Percentiles rank a stretch among this genome's conserved stretches.
Conservation (phyloP, 2,888 invertebrate species). For the Cephus nigrinus region DNA sequence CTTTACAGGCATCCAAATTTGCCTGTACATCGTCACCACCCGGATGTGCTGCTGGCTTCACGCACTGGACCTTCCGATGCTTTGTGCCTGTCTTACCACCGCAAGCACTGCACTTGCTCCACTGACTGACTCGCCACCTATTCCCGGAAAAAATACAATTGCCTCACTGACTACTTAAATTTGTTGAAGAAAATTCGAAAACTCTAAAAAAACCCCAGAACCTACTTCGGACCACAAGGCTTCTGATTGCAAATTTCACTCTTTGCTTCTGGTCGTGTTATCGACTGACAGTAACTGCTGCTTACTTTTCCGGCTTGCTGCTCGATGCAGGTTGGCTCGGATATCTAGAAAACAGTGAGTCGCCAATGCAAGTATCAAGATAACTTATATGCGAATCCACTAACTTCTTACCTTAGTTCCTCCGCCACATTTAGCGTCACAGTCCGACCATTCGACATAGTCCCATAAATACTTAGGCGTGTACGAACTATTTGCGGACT, state of each 20-base stretch:
- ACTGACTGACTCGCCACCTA: conserved; percentile 75
- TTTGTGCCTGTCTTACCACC: conserved; percentile 66
- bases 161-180: background rate
- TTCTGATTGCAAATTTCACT: conserved; percentile 66
- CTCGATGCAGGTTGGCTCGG: conserved; percentile 72
- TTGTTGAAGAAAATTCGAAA: background rate
- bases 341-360: conserved; percentile 29
- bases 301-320: conserved; percentile 72
- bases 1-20: conserved; percentile 47
- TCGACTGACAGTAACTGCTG: conserved; percentile 65
- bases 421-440: conserved; percentile 80
- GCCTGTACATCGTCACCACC: conserved; percentile 66
- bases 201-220: background rate
- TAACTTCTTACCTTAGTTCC: conserved; percentile 71
- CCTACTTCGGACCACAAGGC: conserved; percentile 67
- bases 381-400: background rate
- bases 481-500: conserved; percentile 69
- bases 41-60: conserved; percentile 62
- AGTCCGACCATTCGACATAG: conserved; percentile 83
- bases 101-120: conserved; percentile 74
- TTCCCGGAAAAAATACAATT: background rate
- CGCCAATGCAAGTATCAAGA: background rate
- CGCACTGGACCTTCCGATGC: conserved; percentile 68
- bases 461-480: conserved; percentile 78
- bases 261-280: conserved; percentile 62